A percentile compares a stretch with the other conserved stretches of the same genome.
Conservation (phyloP, 2,888 invertebrate species). For the Tanypteryx hageni region DNA sequence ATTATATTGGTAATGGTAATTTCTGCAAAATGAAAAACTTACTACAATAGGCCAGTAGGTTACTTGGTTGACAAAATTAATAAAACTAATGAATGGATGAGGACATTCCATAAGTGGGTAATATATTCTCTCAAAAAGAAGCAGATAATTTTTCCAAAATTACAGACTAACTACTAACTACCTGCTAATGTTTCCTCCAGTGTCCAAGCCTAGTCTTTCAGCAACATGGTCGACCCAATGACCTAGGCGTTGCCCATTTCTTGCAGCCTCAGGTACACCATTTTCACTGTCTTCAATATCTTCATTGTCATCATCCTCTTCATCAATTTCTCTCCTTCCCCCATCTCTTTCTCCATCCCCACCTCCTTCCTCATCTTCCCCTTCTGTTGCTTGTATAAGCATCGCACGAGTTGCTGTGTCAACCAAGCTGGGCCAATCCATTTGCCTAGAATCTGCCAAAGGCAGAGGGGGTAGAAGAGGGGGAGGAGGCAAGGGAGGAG, state of each 20-base stretch:
- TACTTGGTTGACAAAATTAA: too few species aligned
- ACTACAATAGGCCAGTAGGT: too few species aligned
- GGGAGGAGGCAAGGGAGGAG: constrained; percentile 56
- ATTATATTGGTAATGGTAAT: too few species aligned
- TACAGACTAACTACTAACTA: neutral
- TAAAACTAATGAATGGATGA: too few species aligned
- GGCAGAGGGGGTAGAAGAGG: constrained; percentile 75
- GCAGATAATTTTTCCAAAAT: neutral
- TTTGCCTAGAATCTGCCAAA: constrained; percentile 82
- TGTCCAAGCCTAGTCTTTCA: constrained; percentile 72
- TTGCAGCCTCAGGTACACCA: constrained; percentile 67
- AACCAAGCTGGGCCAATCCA: constrained; percentile 89
- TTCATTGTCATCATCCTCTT: constrained; percentile 47
- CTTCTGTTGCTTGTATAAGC: constrained; percentile 72
- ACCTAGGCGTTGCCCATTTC: constrained; percentile 70
- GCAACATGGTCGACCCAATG: constrained; percentile 74
- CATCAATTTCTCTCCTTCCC: constrained; percentile 66
- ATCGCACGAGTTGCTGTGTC: constrained; percentile 88
- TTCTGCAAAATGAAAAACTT: too few species aligned
- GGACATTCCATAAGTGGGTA: too few species aligned
- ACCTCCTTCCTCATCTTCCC: constrained; percentile 74
- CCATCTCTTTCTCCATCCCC: constrained; percentile 34
- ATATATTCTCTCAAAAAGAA: neutral
- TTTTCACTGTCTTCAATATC: constrained; percentile 52
- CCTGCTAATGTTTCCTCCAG: constrained; percentile 66